These are phyloP conservation scores for Augochlorella aurata DNA, from an alignment of 2,888 invertebrate genomes.

Conservation along the genomic window DNA sequence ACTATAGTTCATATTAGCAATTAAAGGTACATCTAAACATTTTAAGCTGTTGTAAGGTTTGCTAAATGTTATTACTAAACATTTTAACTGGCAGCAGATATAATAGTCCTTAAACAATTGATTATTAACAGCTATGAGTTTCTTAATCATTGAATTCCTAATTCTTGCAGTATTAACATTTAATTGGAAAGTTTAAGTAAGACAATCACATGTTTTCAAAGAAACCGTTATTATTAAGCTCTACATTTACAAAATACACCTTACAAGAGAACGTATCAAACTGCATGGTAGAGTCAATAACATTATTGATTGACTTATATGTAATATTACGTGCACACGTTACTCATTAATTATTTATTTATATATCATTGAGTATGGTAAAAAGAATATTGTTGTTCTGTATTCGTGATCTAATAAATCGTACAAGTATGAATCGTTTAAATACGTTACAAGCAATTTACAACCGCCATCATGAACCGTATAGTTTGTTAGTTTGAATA, in stretches of 20 bases:
- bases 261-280: not conserved
- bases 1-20: not conserved
- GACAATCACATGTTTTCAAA: not conserved
- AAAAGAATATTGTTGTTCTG: not conserved
- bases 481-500: constrained; percentile 21
- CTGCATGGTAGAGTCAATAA: constrained; percentile 8
- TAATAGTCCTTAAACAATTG: not conserved
- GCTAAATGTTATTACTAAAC: not conserved
- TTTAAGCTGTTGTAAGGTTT: not conserved
- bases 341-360: not conserved
- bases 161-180: not conserved
- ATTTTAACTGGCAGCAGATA: not conserved
- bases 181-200: not conserved
- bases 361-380: not conserved
- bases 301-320: constrained; percentile 13
- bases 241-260: not conserved
- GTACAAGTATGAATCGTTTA: constrained; percentile 4
- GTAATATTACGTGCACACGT: not conserved
- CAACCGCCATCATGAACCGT: constrained; percentile 63
- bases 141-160: not conserved
- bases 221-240: not conserved
- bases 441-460: constrained; percentile 41
- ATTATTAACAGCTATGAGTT: not conserved
- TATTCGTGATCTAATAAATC: not conserved
- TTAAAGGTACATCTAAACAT: not conserved